Evolutionary conservation across 2,797 vertebrate species (phyloP), one percentile per base, ranked within the genome.

Genomic region (Pangasius larnaudii): DNA sequence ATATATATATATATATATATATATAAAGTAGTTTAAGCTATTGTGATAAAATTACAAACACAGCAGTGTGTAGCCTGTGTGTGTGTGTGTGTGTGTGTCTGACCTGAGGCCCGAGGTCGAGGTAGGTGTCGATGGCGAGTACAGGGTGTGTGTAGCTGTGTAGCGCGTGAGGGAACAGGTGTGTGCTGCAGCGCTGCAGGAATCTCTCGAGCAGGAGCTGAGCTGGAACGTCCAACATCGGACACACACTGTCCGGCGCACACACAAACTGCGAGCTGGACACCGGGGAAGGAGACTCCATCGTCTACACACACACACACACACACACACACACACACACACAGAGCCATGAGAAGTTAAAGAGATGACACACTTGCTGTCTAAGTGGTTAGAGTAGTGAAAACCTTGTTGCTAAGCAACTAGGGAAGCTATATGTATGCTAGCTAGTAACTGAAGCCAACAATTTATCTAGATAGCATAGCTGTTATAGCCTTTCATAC

Each of bases 161-260:
- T 67, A 98, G 91, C 46, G 98, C 98, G 93, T 97, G 98, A 0
- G 99, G 99, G 94, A 99, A 99, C 81, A 99, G 96, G 91, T 96
- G 97, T 94, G 97, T 97, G 1, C 98, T 97, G 8, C 98, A 97
- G 0, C 96, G 96, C 91, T 98, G 98, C 88, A 99, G 97, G 94
- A 99, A 99, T 91, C 95, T 98, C 94, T 99, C 99, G 89, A 99
- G 95, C 33, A 99, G 96, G 90, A 99, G 98, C 93, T 99, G 98
- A 10, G 98, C 97, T 0, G 99, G 99, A 22, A 98, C 98, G 11
- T 98, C 97, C 91, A 99, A 88, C 69, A 99, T 94, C 0, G 97
- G 99, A 91, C 99, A 98, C 92, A 99, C 98, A 0, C 98, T 99
- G 96, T 99, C 99, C 0, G 99, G 99, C 72, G 98, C 98, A 0